Evolutionary conservation across 2,888 invertebrate genomes (phyloP), one percentile per base, ranked within the genome.

Genomic region (Idaea aversata): DNA sequence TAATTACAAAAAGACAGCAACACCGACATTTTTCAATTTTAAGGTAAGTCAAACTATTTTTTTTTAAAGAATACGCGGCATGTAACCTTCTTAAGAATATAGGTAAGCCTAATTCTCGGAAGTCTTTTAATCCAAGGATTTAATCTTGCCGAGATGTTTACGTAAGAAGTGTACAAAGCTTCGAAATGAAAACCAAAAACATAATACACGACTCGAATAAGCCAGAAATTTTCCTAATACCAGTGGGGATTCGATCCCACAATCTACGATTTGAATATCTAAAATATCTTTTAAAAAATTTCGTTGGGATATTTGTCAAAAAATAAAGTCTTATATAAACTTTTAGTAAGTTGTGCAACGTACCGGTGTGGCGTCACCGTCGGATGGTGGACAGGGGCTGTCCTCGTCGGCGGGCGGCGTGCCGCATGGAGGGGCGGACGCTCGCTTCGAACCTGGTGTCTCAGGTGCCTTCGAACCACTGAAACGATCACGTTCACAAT

Each of bases 281-380:
- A 25, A 25, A 25, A 25, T 25, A 25, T 25, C 25, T 25, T 25
- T 25, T 25, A 25, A 25, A 25, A 3, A 2, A 2, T 25, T 25
- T 25, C 25, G 25, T 25, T 25, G 3, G 2, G 25, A 25, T 25
- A 2, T 25, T 25, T 25, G 25, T 25, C 25, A 25, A 25, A 25
- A 25, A n/a, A n/a, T n/a, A n/a, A n/a, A n/a, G n/a, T n/a, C n/a
- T n/a, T n/a, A n/a, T n/a, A n/a, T n/a, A n/a, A n/a, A n/a, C n/a
- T n/a, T n/a, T 36, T 36, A 36, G 10, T 36, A 36, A 36, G 25
- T 2, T 4, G 57, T 57, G 57, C 4, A 58, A 67, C 69, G 80
- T 76, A 91, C 92, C 79, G 92, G 92, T 0, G 92, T 92, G n/a
- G 88, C 86, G 61, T 91, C 91, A 0, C 91, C 91, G 65, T 92